Evolutionary conservation across 2,113 vertebrate species (phyloP).

Genomic region (Semnornis frantzii): DNA sequence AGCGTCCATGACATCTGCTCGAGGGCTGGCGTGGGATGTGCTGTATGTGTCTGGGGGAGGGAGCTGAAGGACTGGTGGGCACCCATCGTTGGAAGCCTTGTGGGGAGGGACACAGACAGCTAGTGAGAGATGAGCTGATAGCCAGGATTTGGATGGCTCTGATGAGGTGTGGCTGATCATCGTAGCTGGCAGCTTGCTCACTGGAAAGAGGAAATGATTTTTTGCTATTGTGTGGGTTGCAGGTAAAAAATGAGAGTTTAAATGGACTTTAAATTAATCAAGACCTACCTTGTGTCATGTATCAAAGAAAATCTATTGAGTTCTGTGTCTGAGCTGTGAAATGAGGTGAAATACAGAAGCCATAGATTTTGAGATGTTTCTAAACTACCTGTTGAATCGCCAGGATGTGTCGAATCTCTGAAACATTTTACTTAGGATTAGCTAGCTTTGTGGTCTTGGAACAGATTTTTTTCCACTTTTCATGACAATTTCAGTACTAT

Average conservation of each 20-base stretch:
- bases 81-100: rapidly evolving
- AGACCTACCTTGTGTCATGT: not conserved
- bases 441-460: not conserved
- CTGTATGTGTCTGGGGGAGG: not conserved
- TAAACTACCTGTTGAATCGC: not conserved
- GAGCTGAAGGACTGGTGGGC: not conserved
- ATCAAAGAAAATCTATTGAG: not conserved
- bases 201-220: not conserved
- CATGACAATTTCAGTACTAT: not conserved
- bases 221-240: rapidly evolving
- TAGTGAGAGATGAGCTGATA: not conserved
- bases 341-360: not conserved
- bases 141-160: not conserved
- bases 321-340: not conserved
- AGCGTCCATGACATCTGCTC: rapidly evolving
- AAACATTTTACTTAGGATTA: not conserved
- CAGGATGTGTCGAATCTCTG: not conserved
- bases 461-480: not conserved
- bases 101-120: rapidly evolving
- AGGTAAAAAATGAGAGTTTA: not conserved
- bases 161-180: not conserved
- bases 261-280: not conserved
- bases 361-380: not conserved
- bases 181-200: not conserved
- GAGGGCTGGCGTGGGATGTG: not conserved